phyloP scores from a whole-genome alignment of 2,888 invertebrate genomes.

The Coronaproctus castanopsis region DNA sequence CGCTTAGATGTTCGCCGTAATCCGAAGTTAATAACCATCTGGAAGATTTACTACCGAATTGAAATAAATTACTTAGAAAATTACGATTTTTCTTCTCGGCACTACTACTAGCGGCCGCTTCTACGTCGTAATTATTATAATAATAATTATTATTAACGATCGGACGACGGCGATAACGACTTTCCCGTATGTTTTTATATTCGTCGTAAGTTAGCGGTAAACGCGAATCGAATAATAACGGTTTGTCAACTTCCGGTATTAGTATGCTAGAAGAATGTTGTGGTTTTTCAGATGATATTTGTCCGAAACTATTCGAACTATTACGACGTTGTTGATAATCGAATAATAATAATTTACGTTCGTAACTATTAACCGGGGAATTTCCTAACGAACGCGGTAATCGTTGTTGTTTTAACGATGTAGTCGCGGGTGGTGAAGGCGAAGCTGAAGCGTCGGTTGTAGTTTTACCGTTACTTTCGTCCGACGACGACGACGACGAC shows the following conservation, averaged over 20 bases:
- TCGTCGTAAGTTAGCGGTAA: too few relatives aligned
- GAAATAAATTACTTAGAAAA: too few relatives aligned
- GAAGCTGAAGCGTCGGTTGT: slow-evolving; percentile 47
- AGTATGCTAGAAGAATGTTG: too few relatives aligned
- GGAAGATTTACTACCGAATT: too few relatives aligned
- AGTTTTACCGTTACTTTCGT: slow-evolving; percentile 67
- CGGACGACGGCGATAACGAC: background rate
- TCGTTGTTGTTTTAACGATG: slow-evolving; percentile 34
- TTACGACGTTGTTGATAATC: slow-evolving; percentile 9
- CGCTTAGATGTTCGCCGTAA: too few relatives aligned
- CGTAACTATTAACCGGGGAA: slow-evolving; percentile 24
- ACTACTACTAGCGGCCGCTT: background rate
- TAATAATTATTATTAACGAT: background rate
- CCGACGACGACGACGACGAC: too few relatives aligned
- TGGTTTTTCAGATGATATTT: too few relatives aligned
- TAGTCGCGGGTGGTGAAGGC: slow-evolving; percentile 31
- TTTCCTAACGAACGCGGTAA: slow-evolving; percentile 34
- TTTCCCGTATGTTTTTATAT: too few relatives aligned
- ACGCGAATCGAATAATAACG: too few relatives aligned
- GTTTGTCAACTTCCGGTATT: too few relatives aligned
- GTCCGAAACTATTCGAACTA: slow-evolving; percentile 5
- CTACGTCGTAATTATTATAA: background rate
- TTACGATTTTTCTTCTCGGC: too few relatives aligned
- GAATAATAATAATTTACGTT: background rate
- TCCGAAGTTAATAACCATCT: too few relatives aligned